A percentile compares a stretch with the other conserved stretches of the same genome.
These are phyloP conservation scores for Sphaeridia pumilis DNA, from an alignment of 2,888 invertebrate genomes.

Conservation along the genomic window DNA sequence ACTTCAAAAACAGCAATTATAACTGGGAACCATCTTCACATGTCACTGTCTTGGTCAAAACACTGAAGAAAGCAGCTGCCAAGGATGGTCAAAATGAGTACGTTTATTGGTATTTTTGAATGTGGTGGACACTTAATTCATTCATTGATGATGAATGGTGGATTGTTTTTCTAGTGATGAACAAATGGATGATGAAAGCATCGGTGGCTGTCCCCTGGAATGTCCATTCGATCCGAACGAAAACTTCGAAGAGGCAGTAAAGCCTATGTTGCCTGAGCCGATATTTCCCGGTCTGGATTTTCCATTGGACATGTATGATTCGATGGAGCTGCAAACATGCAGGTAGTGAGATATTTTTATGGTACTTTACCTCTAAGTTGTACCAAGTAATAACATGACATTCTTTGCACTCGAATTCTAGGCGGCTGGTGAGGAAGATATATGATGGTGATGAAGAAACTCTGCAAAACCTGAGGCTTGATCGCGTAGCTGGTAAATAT, in stretches of 20 bases:
- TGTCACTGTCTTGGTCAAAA: conserved; percentile 16
- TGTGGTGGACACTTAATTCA: not conserved
- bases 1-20: conserved; percentile 22
- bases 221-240: conserved; percentile 34
- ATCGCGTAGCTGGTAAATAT: conserved; percentile 17
- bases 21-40: conserved; percentile 20
- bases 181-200: conserved; percentile 13
- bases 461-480: conserved; percentile 14
- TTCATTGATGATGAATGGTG: no score
- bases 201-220: conserved; percentile 30
- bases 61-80: not conserved
- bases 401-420: conserved; percentile 1
- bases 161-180: not conserved
- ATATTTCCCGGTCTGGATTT: conserved; percentile 23
- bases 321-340: conserved; percentile 16
- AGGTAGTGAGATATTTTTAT: no score
- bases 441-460: conserved; percentile 20
- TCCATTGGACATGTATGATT: conserved; percentile 16
- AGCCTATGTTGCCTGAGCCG: conserved; percentile 4
- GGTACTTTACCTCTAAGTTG: no score
- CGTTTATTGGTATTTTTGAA: conserved; percentile 4
- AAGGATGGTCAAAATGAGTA: conserved; percentile 3
- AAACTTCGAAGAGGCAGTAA: conserved; percentile 26
- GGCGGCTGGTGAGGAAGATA: conserved; percentile 20
- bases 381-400: no score